A percentile compares a stretch with the other conserved stretches of the same genome.
These are phyloP conservation scores for Tiaroga cobitis DNA, from an alignment of 2,797 vertebrate genomes.

Conservation along the genomic window DNA sequence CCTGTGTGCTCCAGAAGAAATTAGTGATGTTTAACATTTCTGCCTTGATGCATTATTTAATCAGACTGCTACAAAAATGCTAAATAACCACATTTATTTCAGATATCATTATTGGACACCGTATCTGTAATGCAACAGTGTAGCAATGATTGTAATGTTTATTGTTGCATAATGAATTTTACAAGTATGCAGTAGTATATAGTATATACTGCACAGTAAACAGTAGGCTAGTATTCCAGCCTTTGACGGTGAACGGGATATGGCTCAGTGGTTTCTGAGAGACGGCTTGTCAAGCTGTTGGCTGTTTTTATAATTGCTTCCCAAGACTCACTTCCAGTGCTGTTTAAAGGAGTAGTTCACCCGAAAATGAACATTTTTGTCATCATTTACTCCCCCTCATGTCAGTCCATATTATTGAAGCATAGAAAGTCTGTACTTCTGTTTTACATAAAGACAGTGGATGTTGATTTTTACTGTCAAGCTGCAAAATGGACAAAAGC, in stretches of 20 bases:
- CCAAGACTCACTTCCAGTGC: slow-evolving; percentile 1
- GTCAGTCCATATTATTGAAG: not conserved
- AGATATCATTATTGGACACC: not conserved
- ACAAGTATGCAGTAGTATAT: not conserved
- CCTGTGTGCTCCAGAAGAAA: not conserved
- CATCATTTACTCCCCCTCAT: slow-evolving; percentile 14
- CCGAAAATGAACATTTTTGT: slow-evolving; percentile 11
- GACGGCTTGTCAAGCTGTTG: slow-evolving; percentile 17
- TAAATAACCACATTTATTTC: not conserved
- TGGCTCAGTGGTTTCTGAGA: slow-evolving; percentile 26
- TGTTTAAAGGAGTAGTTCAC: not conserved
- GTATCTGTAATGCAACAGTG: not conserved
- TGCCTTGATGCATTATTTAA: not conserved
- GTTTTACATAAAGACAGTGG: not conserved
- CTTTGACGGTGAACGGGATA: slow-evolving; percentile 1
- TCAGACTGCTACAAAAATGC: not conserved
- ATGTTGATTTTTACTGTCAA: not conserved
- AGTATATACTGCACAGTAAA: not conserved
- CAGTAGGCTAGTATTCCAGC: not conserved
- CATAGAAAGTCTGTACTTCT: not conserved
- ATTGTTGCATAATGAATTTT: not conserved
- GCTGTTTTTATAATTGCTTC: slow-evolving; percentile 35
- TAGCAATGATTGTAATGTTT: not conserved
- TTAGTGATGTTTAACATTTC: not conserved
- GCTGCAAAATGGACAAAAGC: not conserved